phyloP scores from a whole-genome alignment of 2,888 invertebrate species.

The Tuberolachnus salignus region DNA sequence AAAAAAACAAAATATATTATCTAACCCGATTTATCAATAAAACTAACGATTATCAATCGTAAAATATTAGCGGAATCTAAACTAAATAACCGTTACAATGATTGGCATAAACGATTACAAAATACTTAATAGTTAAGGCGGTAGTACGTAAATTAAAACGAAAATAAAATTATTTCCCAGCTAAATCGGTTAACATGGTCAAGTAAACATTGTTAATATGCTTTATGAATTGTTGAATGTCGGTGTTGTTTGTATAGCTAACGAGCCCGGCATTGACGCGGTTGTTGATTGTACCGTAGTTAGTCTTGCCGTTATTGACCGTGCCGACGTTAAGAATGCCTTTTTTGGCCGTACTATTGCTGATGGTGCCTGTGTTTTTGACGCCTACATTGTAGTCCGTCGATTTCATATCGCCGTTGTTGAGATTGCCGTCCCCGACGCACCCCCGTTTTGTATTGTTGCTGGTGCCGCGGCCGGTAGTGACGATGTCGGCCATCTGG shows the following conservation, averaged over 20 bases:
- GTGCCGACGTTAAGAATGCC: conserved; percentile 8
- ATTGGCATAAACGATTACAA: neutral
- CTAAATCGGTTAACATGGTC: neutral
- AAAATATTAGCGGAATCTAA: neutral
- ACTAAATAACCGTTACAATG: neutral
- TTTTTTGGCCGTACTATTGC: fast-evolving
- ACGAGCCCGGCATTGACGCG: neutral
- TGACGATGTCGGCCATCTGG: neutral
- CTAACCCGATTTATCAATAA: neutral
- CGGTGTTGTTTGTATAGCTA: fast-evolving
- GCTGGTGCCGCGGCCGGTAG: neutral
- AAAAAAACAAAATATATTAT: neutral
- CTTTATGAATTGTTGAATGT: neutral
- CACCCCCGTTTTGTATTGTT: neutral
- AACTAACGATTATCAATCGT: no score
- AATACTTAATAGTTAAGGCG: no score
- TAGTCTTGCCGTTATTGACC: neutral
- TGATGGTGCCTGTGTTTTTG: neutral
- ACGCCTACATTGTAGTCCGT: neutral
- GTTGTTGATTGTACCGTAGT: neutral
- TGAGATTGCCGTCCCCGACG: neutral
- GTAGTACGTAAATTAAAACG: neutral
- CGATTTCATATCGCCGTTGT: neutral
- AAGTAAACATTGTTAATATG: neutral
- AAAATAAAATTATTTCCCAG: neutral